Evolutionary conservation across 2,888 invertebrate genomes (phyloP).

Genomic region (Miltochrista miniata): DNA sequence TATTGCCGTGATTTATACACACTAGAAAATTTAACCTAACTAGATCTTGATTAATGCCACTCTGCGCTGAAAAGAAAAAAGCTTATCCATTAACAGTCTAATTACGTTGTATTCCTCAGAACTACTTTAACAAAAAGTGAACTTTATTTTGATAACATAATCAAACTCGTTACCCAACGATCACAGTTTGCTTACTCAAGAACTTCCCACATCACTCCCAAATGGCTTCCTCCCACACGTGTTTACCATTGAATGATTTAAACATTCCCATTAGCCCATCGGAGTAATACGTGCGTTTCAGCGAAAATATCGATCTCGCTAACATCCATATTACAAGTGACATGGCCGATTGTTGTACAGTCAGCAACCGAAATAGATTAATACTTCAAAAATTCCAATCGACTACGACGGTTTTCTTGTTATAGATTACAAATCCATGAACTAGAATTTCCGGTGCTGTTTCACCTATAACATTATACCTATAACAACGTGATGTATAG

Average conservation of each 20-base stretch:
- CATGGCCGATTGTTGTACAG: neutral
- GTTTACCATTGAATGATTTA: conserved; percentile 35
- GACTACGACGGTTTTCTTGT: no score
- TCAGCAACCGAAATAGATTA: no score
- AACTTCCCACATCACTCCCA: conserved; percentile 9
- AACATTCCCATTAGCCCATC: conserved; percentile 25
- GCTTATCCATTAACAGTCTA: no score
- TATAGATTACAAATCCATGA: no score
- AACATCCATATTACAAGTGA: conserved; percentile 7
- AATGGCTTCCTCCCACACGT: conserved; percentile 31
- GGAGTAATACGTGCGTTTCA: conserved; percentile 5
- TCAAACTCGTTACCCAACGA: conserved; percentile 3
- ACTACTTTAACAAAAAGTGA: neutral
- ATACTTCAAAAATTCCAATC: no score
- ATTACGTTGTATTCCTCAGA: neutral
- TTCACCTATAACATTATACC: no score
- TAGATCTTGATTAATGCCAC: no score
- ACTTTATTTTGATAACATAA: conserved; percentile 3
- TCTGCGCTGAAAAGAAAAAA: no score
- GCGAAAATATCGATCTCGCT: conserved; percentile 7
- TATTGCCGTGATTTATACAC: no score
- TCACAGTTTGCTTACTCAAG: conserved; percentile 18
- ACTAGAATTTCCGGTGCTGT: no score
- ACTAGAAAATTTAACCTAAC: no score
- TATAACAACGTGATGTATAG: no score